phyloP scores from a whole-genome alignment of 2,888 invertebrate species.

The Lydus trimaculatus region DNA sequence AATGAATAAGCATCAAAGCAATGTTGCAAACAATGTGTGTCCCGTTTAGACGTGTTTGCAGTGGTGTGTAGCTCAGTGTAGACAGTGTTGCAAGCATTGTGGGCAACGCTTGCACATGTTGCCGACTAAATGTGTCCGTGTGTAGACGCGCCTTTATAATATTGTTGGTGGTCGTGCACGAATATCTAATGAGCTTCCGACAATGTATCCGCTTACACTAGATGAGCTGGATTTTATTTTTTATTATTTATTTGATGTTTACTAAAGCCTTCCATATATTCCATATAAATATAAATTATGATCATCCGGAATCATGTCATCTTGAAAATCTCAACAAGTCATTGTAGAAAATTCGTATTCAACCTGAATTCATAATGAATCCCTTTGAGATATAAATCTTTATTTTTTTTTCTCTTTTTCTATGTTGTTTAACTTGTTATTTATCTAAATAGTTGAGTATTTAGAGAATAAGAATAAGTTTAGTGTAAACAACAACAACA shows the following conservation, averaged over 20 bases:
- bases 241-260: not conserved
- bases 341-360: not conserved
- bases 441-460: not conserved
- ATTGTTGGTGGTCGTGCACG: not conserved
- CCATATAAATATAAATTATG: slow-evolving; percentile 1
- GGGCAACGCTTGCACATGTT: too few species aligned
- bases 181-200: not conserved
- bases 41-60: too few species aligned
- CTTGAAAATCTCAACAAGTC: slow-evolving; percentile 1
- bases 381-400: not conserved
- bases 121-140: too few species aligned
- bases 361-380: not conserved
- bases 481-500: not conserved
- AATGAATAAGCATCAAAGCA: too few species aligned
- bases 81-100: too few species aligned
- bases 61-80: too few species aligned
- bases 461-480: not conserved
- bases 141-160: too few species aligned
- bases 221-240: not conserved
- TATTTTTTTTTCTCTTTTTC: not conserved
- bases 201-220: not conserved
- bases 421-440: not conserved
- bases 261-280: not conserved
- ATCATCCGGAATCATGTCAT: not conserved
- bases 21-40: too few species aligned